A percentile compares a stretch with the other conserved stretches of the same genome.
Evolutionary conservation across 2,888 invertebrate species (phyloP).

Genomic region (Amphipoea oculea): DNA sequence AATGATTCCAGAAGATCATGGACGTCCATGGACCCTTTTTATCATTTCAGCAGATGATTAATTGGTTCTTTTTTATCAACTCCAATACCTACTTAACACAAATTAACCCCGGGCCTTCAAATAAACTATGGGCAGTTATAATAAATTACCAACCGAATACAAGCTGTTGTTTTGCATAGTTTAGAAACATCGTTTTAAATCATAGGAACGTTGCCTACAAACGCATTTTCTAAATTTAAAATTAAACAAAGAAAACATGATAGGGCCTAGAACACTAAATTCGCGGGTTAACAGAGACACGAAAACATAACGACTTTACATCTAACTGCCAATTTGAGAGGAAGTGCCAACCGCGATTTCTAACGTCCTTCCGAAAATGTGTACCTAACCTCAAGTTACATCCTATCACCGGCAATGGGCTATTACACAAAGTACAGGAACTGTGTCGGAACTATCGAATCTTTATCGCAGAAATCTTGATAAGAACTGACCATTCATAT

Average conservation of each 20-base stretch:
- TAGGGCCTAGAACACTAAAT: not conserved
- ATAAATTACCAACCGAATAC: not conserved
- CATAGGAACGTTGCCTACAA: not conserved
- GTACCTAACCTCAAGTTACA: constrained; percentile 61
- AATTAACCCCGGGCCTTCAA: not conserved
- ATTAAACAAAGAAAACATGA: constrained; percentile 22
- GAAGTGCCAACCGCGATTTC: constrained; percentile 81
- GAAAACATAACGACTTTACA: constrained; percentile 32
- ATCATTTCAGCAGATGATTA: not conserved
- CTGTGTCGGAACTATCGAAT: constrained; percentile 57
- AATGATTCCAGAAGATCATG: not conserved
- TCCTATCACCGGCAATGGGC: constrained; percentile 72
- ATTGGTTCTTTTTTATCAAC: not conserved
- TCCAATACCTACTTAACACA: too few relatives aligned
- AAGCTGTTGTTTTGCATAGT: not conserved
- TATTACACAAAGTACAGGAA: constrained; percentile 67
- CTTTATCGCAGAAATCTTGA: constrained; percentile 58
- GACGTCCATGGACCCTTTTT: not conserved
- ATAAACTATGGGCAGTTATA: not conserved
- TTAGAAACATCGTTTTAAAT: constrained; percentile 8
- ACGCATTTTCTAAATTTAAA: constrained; percentile 6
- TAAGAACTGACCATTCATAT: constrained; percentile 49
- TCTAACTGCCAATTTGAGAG: constrained; percentile 61
- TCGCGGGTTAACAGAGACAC: constrained; percentile 10
- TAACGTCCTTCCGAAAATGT: constrained; percentile 81